Evolutionary conservation across 2,797 vertebrate genomes (phyloP).

Genomic region (Enteromius radiatus): DNA sequence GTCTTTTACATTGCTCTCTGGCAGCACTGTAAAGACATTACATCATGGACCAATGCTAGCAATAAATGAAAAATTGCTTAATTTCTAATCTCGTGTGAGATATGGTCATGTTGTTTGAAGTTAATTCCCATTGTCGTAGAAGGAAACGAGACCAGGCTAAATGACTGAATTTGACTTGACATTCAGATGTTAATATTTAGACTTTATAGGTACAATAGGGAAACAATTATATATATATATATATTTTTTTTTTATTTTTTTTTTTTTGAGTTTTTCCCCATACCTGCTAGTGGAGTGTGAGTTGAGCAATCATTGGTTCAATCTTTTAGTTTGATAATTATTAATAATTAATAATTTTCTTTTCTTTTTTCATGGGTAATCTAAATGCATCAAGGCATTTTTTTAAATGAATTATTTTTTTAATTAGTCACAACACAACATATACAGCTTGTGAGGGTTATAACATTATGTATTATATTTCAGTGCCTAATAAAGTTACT

Average conservation of each 20-base stretch:
- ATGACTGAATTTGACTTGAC: slow-evolving; percentile 1
- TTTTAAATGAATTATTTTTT: not conserved
- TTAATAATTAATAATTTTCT: not conserved
- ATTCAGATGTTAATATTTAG: not conserved
- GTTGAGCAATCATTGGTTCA: not conserved
- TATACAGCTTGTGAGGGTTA: not conserved
- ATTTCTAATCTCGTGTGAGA: not conserved
- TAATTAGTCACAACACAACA: not conserved
- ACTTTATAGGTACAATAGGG: not conserved
- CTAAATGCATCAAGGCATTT: not conserved
- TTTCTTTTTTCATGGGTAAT: not conserved
- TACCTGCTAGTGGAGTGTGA: not conserved
- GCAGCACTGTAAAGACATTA: slow-evolving; percentile 5
- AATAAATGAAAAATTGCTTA: not conserved
- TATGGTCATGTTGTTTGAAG: slow-evolving; percentile 5
- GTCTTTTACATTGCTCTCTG: slow-evolving; percentile 10
- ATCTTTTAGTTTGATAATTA: not conserved
- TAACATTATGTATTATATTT: not conserved
- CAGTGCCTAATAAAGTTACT: not conserved
- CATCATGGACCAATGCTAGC: slow-evolving; percentile 12
- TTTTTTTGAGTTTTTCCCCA: not conserved
- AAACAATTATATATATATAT: not conserved
- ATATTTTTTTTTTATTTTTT: too few relatives aligned
- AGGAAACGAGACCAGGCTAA: not conserved
- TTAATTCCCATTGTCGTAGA: not conserved